phyloP scores from a whole-genome alignment of 37 sponge, comb jelly and placozoan species.

The Haliclona indistincta region DNA sequence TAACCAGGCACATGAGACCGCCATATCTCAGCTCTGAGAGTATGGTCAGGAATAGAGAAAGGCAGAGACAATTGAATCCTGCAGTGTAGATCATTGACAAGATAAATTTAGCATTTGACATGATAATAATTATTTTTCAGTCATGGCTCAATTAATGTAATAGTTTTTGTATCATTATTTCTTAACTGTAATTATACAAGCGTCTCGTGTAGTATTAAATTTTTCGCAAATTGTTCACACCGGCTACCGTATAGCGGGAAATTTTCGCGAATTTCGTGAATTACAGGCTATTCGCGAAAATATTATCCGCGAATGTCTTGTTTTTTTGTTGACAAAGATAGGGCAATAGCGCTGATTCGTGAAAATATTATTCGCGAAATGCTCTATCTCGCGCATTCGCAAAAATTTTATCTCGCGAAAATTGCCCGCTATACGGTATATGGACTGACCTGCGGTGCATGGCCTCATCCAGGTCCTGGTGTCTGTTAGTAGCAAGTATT shows the following conservation, averaged over 20 bases:
- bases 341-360: neutral
- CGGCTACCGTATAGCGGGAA: too few relatives aligned
- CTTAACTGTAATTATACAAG: too few relatives aligned
- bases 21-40: conserved; percentile 60
- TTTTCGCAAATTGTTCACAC: too few relatives aligned
- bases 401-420: neutral
- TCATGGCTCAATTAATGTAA: too few relatives aligned
- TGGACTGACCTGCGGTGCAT: conserved; percentile 61
- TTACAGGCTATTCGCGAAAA: too few relatives aligned
- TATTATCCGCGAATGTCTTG: neutral
- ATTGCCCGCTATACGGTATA: neutral
- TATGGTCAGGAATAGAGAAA: conserved; percentile 60
- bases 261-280: too few relatives aligned
- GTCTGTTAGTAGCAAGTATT: conserved; percentile 76
- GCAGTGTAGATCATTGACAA: neutral
- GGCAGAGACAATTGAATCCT: conserved; percentile 65
- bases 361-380: neutral
- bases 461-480: conserved; percentile 71
- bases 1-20: conserved; percentile 63
- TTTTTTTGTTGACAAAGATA: neutral
- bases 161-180: too few relatives aligned
- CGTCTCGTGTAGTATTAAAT: too few relatives aligned
- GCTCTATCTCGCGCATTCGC: too few relatives aligned
- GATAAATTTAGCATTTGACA: too few relatives aligned
- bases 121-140: too few relatives aligned